Evolutionary conservation across 2,113 vertebrate species (phyloP), one percentile per base, ranked within the genome.

Genomic region (Mesocricetus auratus): DNA sequence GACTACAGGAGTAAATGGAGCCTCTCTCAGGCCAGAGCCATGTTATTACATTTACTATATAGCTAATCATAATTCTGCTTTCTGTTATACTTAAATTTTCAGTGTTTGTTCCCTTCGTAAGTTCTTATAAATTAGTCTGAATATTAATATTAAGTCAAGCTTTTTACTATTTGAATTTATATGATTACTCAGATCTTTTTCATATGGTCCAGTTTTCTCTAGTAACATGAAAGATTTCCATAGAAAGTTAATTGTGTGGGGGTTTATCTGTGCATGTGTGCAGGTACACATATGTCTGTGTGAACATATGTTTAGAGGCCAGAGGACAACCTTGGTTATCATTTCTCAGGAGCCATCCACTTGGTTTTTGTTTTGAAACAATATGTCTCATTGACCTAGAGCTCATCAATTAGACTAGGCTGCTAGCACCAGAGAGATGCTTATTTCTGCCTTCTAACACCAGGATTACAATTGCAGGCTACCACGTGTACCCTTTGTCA

Each of bases 41-140:
- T 68, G 1, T 64, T 29, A 26, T 69, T 56, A 69, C 50, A 16
- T 45, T 69, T 2, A 9, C 22, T 53, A 0, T 56, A 11, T 13
- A 26, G 58, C 10, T 81, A 45, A 36, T 39, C 7, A 5, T 56
- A 50, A 58, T 39, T 87, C 71, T 53, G 29, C 78, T 94, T 95
- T 89, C 26, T 22, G 1, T 53, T 88, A 29, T 64, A 16, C 56
- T 83, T 60, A 31, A 33, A 33, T 87, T 77, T 92, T 29, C 9
- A 88, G 15, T 56, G 26, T 86, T 92, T 64, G 8, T 15, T 77
- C 19, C 29, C 81, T 97, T 16, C 78, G 68, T 71, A 31, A 94
- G 26, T 89, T 92, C 58, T 85, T 92, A 60, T 77, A 78, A 97
- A 39, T 96, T 82, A 60, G 39, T 74, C 21, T 94, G 92, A 91